Evolutionary conservation across 1,140 invertebrate species (phyloP).

Genomic region (Brachionus paranguensis): DNA sequence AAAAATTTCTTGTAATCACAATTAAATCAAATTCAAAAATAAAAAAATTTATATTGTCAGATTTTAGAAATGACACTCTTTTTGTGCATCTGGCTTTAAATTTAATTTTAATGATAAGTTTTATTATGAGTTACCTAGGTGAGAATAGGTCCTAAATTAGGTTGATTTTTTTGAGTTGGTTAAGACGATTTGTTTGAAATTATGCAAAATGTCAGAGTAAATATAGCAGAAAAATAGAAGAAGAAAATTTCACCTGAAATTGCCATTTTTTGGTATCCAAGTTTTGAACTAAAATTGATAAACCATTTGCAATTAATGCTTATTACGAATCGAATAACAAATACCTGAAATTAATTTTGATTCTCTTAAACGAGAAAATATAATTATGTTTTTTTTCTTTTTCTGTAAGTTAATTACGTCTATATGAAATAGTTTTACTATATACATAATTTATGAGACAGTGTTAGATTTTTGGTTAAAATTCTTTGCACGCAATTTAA

Average conservation of each 20-base stretch:
- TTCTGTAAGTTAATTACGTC: neutral
- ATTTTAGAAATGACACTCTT: too few species aligned
- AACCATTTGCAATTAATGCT: neutral
- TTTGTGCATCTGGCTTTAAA: neutral
- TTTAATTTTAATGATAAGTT: neutral
- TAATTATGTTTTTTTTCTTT: neutral
- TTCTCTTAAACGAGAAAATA: neutral
- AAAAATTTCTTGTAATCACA: too few species aligned
- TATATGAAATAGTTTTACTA: slow-evolving; percentile 1
- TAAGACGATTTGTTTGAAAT: neutral
- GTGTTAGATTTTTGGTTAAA: neutral
- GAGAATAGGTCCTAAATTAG: neutral
- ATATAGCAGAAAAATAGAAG: neutral
- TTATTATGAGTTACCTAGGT: neutral
- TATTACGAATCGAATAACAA: neutral
- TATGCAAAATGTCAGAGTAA: neutral
- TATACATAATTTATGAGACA: neutral
- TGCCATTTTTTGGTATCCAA: neutral
- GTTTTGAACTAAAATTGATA: neutral
- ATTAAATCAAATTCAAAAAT: too few species aligned
- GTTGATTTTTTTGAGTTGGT: neutral
- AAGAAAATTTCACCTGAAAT: neutral
- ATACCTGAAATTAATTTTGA: neutral
- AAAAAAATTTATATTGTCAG: too few species aligned
- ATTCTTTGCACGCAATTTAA: neutral